Conservation (phyloP, 2,888 invertebrate species). For the Ernsta delagoae region DNA sequence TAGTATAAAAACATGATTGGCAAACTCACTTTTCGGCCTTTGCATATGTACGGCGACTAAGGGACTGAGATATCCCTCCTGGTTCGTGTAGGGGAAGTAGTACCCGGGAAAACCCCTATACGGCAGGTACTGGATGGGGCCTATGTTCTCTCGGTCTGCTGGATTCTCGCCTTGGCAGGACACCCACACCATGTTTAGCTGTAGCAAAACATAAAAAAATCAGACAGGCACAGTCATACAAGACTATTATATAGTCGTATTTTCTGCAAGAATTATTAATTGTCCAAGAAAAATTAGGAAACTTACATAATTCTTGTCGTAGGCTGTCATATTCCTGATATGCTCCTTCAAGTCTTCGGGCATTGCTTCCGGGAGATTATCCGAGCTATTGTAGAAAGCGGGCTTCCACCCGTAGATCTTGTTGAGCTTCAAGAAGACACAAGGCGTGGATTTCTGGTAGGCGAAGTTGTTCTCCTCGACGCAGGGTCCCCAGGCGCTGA, state of each 20-base stretch:
- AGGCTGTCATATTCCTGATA: slow-evolving; percentile 83
- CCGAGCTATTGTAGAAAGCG: slow-evolving; percentile 90
- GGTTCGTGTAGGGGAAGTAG: slow-evolving; percentile 95
- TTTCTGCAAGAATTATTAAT: too few relatives aligned
- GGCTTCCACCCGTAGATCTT: slow-evolving; percentile 97
- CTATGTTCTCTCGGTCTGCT: slow-evolving; percentile 55
- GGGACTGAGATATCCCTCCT: slow-evolving; percentile 94
- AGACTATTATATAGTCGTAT: too few relatives aligned
- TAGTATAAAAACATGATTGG: neutral
- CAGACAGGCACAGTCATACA: too few relatives aligned
- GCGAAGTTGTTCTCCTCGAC: slow-evolving; percentile 94
- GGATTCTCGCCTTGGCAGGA: too few relatives aligned
- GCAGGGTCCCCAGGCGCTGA: slow-evolving; percentile 92
- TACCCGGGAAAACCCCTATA: slow-evolving; percentile 94
- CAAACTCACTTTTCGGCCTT: slow-evolving; percentile 90
- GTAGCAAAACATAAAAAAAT: too few relatives aligned
- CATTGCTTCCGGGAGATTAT: slow-evolving; percentile 89
- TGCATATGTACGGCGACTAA: slow-evolving; percentile 94
- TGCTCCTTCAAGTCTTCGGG: slow-evolving; percentile 88
- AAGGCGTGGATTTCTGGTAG: slow-evolving; percentile 96
- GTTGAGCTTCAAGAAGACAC: slow-evolving; percentile 97
- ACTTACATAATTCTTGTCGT: slow-evolving; percentile 77
- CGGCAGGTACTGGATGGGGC: slow-evolving; percentile 92
- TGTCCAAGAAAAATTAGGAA: neutral
- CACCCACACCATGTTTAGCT: too few relatives aligned